Percentiles rank a stretch among this genome's conserved stretches.
Evolutionary conservation across 2,113 vertebrate genomes (phyloP).

Genomic region (Hirundichthys speculiger): DNA sequence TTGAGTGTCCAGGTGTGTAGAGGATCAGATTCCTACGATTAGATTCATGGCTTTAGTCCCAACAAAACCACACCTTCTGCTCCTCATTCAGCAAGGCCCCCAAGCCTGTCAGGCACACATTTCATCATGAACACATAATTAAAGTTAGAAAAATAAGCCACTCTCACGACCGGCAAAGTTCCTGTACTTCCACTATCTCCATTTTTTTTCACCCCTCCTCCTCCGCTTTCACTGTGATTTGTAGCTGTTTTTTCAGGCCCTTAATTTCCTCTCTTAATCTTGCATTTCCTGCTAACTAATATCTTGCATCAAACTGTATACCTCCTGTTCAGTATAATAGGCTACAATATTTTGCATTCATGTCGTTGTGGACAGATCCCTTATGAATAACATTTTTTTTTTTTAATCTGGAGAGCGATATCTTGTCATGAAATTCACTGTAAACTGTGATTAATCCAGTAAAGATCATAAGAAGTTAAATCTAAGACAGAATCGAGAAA

Average conservation of each 20-base stretch:
- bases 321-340: slow-evolving; percentile 33
- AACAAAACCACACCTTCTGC: slow-evolving; percentile 40
- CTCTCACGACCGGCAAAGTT: slow-evolving; percentile 41
- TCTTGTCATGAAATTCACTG: no score
- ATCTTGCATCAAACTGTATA: not conserved
- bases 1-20: slow-evolving; percentile 61
- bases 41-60: slow-evolving; percentile 51
- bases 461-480: no score
- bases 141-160: slow-evolving; percentile 54
- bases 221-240: slow-evolving; percentile 27
- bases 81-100: slow-evolving; percentile 43
- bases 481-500: no score
- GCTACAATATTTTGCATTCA: slow-evolving; percentile 9
- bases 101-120: slow-evolving; percentile 47
- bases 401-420: no score
- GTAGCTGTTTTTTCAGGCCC: slow-evolving; percentile 30
- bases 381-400: no score
- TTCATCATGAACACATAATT: slow-evolving; percentile 61
- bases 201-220: not conserved
- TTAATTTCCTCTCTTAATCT: slow-evolving; percentile 35
- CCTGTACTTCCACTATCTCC: slow-evolving; percentile 15
- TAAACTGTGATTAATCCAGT: no score
- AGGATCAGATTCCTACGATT: slow-evolving; percentile 72
- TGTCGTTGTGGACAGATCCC: not conserved
- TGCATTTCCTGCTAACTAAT: slow-evolving; percentile 63